A percentile compares a stretch with the other conserved stretches of the same genome.
Conservation (phyloP, 2,797 vertebrate genomes). For the Rhabdomys pumilio region DNA sequence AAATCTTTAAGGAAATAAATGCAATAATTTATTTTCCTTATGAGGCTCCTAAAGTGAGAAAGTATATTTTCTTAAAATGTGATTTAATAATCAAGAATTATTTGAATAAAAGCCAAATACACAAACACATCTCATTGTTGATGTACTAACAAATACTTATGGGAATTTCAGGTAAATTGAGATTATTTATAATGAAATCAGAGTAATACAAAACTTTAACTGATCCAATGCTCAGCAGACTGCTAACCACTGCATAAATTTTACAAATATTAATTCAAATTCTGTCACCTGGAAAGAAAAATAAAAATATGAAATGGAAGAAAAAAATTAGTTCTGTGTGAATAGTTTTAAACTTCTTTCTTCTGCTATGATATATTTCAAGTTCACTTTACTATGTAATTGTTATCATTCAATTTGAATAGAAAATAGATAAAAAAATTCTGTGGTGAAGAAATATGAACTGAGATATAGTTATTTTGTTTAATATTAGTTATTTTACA, state of each 20-base stretch:
- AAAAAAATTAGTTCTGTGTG: slow-evolving; percentile 47
- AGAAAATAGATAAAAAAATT: slow-evolving; percentile 18
- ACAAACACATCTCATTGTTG: slow-evolving; percentile 53
- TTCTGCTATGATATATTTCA: slow-evolving; percentile 20
- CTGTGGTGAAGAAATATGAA: not conserved
- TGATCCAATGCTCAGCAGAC: slow-evolving; percentile 52
- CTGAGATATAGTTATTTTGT: not conserved
- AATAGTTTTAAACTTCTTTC: slow-evolving; percentile 53
- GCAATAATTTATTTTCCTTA: slow-evolving; percentile 27
- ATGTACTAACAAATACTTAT: slow-evolving; percentile 56
- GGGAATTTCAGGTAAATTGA: slow-evolving; percentile 27
- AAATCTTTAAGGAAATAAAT: slow-evolving; percentile 27
- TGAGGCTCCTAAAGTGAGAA: slow-evolving; percentile 53
- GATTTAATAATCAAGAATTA: slow-evolving; percentile 58
- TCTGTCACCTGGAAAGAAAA: slow-evolving; percentile 58
- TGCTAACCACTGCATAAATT: slow-evolving; percentile 73
- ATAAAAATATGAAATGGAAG: not conserved
- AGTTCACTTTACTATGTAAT: slow-evolving; percentile 50
- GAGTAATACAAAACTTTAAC: slow-evolving; percentile 70
- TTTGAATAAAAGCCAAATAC: slow-evolving; percentile 73
- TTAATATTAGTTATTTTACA: not conserved
- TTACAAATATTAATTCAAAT: slow-evolving; percentile 69
- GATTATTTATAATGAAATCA: slow-evolving; percentile 78
- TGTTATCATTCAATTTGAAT: slow-evolving; percentile 19
- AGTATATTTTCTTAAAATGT: slow-evolving; percentile 74